Percentiles rank a stretch among this genome's conserved stretches.
These are phyloP conservation scores for Nowickia ferox DNA, from an alignment of 2,888 invertebrate genomes.

Conservation along the genomic window DNA sequence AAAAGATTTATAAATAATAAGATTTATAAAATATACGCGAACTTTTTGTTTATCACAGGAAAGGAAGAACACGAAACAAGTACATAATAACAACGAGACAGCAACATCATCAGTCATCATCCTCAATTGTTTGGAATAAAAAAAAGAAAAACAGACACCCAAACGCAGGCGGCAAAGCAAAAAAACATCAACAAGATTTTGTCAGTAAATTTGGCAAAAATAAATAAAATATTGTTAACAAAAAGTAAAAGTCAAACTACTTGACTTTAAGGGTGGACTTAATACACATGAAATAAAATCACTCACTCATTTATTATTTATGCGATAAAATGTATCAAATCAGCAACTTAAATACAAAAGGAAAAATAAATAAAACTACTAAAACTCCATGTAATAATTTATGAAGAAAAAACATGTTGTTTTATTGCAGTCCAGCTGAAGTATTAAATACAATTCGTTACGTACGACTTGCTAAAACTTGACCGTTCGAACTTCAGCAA, in stretches of 20 bases:
- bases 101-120: conserved; percentile 80
- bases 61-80: conserved; percentile 50
- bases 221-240: not conserved
- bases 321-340: conserved; percentile 44
- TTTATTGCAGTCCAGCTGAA: not conserved
- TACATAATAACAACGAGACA: conserved; percentile 32
- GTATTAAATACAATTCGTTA: conserved; percentile 34
- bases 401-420: conserved; percentile 21
- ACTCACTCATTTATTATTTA: conserved; percentile 51
- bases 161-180: conserved; percentile 10
- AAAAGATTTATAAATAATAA: conserved; percentile 16
- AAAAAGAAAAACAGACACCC: conserved; percentile 1
- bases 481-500: not conserved
- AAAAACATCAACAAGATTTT: conserved; percentile 12
- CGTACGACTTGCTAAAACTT: conserved; percentile 29
- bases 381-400: conserved; percentile 44
- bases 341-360: too few species aligned
- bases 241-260: not conserved
- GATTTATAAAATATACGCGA: conserved; percentile 29
- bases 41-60: conserved; percentile 32
- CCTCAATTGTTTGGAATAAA: conserved; percentile 72
- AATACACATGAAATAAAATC: conserved; percentile 26
- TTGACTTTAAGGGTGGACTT: conserved; percentile 57
- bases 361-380: conserved; percentile 14
- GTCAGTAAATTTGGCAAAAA: conserved; percentile 12